These are phyloP conservation scores for Drosophila flavopinicola DNA, from an alignment of 2,888 invertebrate species.

Conservation along the genomic window DNA sequence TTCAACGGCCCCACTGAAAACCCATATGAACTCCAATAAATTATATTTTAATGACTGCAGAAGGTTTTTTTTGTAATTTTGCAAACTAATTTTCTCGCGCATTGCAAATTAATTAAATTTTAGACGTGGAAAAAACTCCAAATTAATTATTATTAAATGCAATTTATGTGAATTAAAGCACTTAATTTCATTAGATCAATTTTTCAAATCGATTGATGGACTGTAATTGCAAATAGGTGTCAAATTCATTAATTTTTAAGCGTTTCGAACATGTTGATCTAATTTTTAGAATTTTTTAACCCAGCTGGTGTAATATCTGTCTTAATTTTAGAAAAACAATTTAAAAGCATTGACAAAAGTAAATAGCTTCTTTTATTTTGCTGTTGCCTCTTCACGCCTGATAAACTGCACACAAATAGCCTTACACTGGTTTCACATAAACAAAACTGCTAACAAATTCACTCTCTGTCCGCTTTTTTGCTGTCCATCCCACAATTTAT, in stretches of 20 bases:
- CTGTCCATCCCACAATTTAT: conserved; percentile 2
- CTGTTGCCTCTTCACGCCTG: no score
- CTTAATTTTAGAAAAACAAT: no score
- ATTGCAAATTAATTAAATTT: not conserved
- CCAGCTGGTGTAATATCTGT: no score
- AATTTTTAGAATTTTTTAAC: no score
- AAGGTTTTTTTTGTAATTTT: no score
- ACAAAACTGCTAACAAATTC: not conserved
- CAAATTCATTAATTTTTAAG: not conserved
- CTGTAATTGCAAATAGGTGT: not conserved
- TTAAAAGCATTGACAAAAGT: not conserved
- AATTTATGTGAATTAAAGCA: no score
- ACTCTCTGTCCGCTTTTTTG: not conserved
- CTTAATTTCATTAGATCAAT: not conserved
- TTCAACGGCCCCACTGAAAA: not conserved
- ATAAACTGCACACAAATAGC: not conserved
- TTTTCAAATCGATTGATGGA: not conserved
- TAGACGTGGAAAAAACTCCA: conserved; percentile 1
- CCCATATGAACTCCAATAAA: conserved; percentile 3
- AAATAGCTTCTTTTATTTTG: no score
- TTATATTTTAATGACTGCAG: conserved; percentile 4
- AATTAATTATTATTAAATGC: not conserved
- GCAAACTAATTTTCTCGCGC: no score
- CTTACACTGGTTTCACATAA: not conserved
- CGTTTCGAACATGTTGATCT: not conserved